A percentile compares a stretch with the other conserved stretches of the same genome.
Conservation (phyloP, 2,797 vertebrate species). For the Microctenopoma stevenorrisi region DNA sequence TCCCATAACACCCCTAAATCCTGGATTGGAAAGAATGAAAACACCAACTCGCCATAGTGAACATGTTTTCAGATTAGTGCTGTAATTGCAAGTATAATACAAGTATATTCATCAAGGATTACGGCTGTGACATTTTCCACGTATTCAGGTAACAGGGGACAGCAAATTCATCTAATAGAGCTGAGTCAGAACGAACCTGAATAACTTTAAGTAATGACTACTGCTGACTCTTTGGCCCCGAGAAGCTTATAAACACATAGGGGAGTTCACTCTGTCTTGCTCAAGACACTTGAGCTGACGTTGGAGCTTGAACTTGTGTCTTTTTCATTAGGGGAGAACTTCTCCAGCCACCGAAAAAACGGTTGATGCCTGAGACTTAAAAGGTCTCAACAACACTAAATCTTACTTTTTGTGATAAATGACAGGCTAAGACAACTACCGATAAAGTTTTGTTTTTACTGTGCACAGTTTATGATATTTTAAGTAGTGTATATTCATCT, state of each 20-base stretch:
- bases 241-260: conserved; percentile 6
- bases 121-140: conserved; percentile 56
- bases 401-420: conserved; percentile 59
- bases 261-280: conserved; percentile 23
- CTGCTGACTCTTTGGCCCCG: conserved; percentile 21
- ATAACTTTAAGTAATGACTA: conserved; percentile 33
- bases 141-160: conserved; percentile 66
- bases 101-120: conserved; percentile 74
- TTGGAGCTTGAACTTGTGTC: conserved; percentile 10
- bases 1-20: conserved; percentile 75
- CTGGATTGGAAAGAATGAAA: conserved; percentile 76
- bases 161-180: conserved; percentile 46
- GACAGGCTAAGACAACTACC: conserved; percentile 58
- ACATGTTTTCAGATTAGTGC: conserved; percentile 77
- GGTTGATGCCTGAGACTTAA: conserved; percentile 33
- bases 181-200: conserved; percentile 53
- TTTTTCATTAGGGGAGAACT: conserved; percentile 13
- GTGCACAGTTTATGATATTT: conserved; percentile 75
- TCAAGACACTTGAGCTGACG: conserved; percentile 18
- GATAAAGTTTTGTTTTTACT: conserved; percentile 79
- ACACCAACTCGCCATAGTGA: conserved; percentile 71
- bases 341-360: conserved; percentile 17
- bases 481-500: conserved; percentile 77
- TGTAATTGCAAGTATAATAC: conserved; percentile 77
- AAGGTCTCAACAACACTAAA: conserved; percentile 46